A percentile compares a stretch with the other conserved stretches of the same genome.
These are phyloP conservation scores for Agonopterix alstromeriana DNA, from an alignment of 2,888 invertebrate genomes.

Conservation along the genomic window DNA sequence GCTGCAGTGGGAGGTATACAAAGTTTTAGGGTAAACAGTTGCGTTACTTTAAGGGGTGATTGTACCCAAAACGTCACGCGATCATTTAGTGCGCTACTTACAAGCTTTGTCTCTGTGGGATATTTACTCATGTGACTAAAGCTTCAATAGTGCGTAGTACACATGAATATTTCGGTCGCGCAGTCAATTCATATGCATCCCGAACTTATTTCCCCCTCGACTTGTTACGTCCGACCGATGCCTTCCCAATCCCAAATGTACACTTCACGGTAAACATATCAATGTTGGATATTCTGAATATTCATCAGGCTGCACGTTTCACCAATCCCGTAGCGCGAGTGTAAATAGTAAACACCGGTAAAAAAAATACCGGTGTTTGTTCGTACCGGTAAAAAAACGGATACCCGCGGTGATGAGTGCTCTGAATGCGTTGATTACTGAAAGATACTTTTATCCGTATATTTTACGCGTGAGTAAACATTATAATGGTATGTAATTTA, in stretches of 20 bases:
- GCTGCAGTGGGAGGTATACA: no score
- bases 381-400: constrained; percentile 24
- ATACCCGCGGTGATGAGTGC: constrained; percentile 15
- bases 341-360: constrained; percentile 37
- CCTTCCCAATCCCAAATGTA: constrained; percentile 32
- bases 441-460: no score
- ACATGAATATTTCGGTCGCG: background rate
- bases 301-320: constrained; percentile 30
- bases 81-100: no score
- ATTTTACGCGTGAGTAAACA: no score
- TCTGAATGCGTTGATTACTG: background rate
- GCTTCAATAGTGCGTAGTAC: no score
- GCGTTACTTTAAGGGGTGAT: no score
- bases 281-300: constrained; percentile 44
- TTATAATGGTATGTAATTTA: no score
- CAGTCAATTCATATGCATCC: no score
- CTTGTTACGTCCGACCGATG: constrained; percentile 25
- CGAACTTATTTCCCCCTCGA: constrained; percentile 24
- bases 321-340: constrained; percentile 34
- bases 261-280: constrained; percentile 35
- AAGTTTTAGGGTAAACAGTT: no score
- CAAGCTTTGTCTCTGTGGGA: no score
- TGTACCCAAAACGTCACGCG: no score
- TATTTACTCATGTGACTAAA: no score
- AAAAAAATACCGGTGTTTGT: constrained; percentile 17